Conservation (phyloP, 2,113 vertebrate species). For the Tragelaphus imberbis region DNA sequence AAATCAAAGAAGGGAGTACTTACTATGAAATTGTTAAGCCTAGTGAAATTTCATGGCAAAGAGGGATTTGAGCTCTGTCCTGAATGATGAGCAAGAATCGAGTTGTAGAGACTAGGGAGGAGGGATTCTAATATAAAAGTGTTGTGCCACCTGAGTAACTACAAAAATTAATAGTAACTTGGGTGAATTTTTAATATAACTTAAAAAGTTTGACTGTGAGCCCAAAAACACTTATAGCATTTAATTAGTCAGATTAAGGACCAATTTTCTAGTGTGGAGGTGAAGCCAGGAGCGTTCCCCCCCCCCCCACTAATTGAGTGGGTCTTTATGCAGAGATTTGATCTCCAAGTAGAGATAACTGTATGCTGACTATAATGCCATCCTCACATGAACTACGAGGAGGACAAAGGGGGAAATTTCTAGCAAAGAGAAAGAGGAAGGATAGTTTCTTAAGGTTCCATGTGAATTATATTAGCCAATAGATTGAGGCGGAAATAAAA, state of each 20-base stretch:
- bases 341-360: neutral
- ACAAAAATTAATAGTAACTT: conserved; percentile 17
- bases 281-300: neutral
- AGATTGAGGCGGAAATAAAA: neutral
- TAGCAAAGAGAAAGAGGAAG: neutral
- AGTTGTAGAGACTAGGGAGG: neutral
- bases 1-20: neutral
- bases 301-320: neutral
- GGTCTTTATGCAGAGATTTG: neutral
- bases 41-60: neutral
- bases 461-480: neutral
- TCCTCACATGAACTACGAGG: neutral
- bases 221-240: neutral
- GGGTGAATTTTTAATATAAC: conserved; percentile 20
- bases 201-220: conserved; percentile 39
- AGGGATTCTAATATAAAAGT: neutral
- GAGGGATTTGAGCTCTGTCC: neutral
- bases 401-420: neutral
- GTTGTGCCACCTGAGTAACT: neutral
- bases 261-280: conserved; percentile 2
- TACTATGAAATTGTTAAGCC: neutral
- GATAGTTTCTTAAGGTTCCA: neutral
- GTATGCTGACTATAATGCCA: neutral
- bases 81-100: neutral
- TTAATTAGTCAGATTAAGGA: conserved; percentile 33